Percentiles rank a stretch among this genome's conserved stretches.
Evolutionary conservation across 2,113 vertebrate genomes (phyloP).

Genomic region (Rhea americana): DNA sequence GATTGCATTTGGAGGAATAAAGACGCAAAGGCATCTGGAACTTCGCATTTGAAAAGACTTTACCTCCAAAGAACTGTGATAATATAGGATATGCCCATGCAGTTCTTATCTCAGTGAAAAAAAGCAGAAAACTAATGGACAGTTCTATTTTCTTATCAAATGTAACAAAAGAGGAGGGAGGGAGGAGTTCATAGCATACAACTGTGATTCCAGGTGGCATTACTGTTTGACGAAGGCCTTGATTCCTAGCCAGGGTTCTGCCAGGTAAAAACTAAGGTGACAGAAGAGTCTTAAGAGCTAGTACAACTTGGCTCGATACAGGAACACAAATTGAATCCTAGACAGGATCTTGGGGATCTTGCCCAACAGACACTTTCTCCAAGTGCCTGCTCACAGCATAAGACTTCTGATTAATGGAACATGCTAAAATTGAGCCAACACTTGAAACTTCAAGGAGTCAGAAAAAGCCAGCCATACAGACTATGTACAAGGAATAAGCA

Average conservation of each 20-base stretch:
- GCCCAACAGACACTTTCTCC: neutral
- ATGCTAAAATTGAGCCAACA: neutral
- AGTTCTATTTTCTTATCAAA: neutral
- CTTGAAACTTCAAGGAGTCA: neutral
- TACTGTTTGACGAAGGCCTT: neutral
- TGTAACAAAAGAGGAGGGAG: neutral
- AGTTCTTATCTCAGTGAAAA: neutral
- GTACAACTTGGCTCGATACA: neutral
- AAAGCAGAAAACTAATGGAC: neutral
- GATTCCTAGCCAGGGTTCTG: neutral
- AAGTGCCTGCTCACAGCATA: neutral
- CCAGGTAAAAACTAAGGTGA: neutral
- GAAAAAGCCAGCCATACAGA: neutral
- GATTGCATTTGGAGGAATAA: neutral
- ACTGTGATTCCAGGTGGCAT: neutral
- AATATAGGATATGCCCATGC: neutral
- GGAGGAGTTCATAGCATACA: neutral
- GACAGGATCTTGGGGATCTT: neutral
- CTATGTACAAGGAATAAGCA: neutral
- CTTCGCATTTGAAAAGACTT: neutral
- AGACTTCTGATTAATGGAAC: neutral
- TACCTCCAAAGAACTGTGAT: neutral
- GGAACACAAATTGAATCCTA: neutral
- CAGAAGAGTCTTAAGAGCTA: neutral
- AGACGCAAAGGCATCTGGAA: neutral